Evolutionary conservation across 2,113 vertebrate genomes (phyloP).

Genomic region (Hoplias malabaricus): DNA sequence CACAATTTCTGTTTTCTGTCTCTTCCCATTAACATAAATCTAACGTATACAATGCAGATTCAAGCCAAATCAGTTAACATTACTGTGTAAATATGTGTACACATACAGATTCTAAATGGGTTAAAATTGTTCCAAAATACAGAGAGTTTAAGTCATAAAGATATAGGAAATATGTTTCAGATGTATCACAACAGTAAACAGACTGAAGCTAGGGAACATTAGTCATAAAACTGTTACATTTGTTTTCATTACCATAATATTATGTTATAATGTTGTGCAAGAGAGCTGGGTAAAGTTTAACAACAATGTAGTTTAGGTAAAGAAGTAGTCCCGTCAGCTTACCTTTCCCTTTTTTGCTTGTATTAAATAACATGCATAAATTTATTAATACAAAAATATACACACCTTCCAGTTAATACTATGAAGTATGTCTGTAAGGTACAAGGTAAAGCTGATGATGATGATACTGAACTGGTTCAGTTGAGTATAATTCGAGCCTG

Average conservation of each 20-base stretch:
- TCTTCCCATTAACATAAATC: not conserved
- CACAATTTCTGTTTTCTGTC: not conserved
- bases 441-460: not conserved
- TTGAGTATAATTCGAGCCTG: not conserved
- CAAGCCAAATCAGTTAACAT: not conserved
- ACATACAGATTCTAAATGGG: slow-evolving; percentile 4
- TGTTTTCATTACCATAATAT: too few species aligned
- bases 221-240: too few species aligned
- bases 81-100: not conserved
- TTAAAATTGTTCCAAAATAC: not conserved
- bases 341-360: too few species aligned
- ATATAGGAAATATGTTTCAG: not conserved
- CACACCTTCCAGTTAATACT: not conserved
- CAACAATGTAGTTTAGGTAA: too few species aligned
- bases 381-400: not conserved
- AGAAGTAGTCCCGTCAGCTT: too few species aligned
- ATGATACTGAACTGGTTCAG: not conserved
- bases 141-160: not conserved
- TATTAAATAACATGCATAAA: too few species aligned
- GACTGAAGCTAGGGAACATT: too few species aligned
- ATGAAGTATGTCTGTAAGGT: not conserved
- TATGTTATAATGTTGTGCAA: too few species aligned
- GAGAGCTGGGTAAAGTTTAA: too few species aligned
- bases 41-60: not conserved
- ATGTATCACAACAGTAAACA: not conserved